These are phyloP conservation scores for Rafetus swinhoei DNA, from an alignment of 2,113 vertebrate species.

Conservation along the genomic window DNA sequence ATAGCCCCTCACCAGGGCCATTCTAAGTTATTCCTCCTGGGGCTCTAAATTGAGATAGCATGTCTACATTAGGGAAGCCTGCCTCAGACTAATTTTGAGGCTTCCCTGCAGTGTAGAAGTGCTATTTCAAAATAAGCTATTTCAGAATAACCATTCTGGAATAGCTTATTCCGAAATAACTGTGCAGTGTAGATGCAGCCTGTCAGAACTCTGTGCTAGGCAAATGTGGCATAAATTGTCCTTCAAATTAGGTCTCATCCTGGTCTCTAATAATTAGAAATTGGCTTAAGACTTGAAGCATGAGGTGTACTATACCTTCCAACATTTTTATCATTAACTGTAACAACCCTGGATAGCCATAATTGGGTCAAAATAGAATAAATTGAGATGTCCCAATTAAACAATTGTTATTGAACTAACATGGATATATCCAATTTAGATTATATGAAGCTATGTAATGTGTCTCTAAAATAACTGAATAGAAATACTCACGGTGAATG, in stretches of 20 bases:
- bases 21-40: too few species aligned
- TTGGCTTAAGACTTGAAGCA: not conserved
- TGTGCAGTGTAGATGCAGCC: too few species aligned
- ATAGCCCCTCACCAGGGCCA: too few species aligned
- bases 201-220: not conserved
- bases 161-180: too few species aligned
- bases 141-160: too few species aligned
- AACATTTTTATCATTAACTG: conserved; percentile 1
- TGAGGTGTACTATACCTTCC: not conserved
- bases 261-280: not conserved
- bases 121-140: too few species aligned
- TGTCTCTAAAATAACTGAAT: not conserved
- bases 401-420: not conserved
- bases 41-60: too few species aligned
- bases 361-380: not conserved
- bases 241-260: not conserved
- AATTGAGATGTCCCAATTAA: conserved; percentile 5
- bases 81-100: too few species aligned
- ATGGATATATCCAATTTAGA: not conserved
- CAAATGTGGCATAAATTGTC: not conserved
- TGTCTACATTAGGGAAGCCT: too few species aligned
- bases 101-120: too few species aligned
- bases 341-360: not conserved
- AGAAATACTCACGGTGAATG: not conserved
- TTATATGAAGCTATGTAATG: conserved; percentile 11